Evolutionary conservation across 2,113 vertebrate genomes (phyloP).

Genomic region (Nesospiza acunhae): DNA sequence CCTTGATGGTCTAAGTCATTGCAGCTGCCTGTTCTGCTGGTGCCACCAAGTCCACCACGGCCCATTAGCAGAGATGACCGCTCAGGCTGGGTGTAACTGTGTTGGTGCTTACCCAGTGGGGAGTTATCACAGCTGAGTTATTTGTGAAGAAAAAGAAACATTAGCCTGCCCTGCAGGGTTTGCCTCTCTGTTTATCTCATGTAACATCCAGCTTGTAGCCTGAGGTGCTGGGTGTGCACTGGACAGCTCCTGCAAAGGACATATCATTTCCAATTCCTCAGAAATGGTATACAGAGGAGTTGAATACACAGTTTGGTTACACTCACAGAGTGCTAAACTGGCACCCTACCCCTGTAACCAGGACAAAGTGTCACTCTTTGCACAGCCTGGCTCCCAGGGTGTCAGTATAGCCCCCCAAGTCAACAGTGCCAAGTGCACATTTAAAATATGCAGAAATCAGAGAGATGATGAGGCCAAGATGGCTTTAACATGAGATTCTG

Average conservation of each 20-base stretch:
- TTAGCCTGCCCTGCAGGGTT: not conserved
- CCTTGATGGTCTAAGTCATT: not conserved
- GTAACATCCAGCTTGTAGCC: not conserved
- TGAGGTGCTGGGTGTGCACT: not conserved
- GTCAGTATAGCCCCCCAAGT: not conserved
- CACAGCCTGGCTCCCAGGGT: not conserved
- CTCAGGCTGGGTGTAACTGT: not conserved
- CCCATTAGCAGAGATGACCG: not conserved
- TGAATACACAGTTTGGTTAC: not conserved
- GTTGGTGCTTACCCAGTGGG: not conserved
- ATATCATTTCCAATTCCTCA: not conserved
- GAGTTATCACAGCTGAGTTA: not conserved
- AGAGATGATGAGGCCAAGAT: not conserved
- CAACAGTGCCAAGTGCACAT: not conserved
- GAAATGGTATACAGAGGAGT: not conserved
- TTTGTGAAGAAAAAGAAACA: not conserved
- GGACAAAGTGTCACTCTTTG: not conserved
- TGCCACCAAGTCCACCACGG: accelerated
- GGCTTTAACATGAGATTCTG: not conserved
- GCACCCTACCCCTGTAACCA: not conserved
- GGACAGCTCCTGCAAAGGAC: not conserved
- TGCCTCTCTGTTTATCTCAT: not conserved
- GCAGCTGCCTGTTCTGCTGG: not conserved
- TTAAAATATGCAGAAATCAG: conserved; percentile 41
- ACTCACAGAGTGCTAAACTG: not conserved